Evolutionary conservation across 2,797 vertebrate genomes (phyloP), one percentile per base, ranked within the genome.

Genomic region (Somateria mollissima): DNA sequence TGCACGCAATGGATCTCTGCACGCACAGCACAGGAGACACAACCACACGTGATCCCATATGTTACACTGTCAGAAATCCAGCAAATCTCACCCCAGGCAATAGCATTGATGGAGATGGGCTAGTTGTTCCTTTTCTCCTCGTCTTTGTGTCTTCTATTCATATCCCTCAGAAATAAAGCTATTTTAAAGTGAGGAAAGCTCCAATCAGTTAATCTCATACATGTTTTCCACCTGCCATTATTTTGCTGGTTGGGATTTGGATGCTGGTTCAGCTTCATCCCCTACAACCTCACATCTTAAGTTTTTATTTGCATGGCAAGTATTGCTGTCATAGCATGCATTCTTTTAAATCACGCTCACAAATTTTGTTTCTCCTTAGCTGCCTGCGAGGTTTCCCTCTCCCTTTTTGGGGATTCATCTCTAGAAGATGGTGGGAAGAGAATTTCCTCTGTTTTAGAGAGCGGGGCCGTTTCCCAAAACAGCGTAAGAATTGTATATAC

Each of bases 31-130:
- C 1, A 7, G 54, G 22, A 78, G 8, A 57, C 21, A 19, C 54
- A 39, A 14, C 5, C 25, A 20, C 22, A 20, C 0, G 0, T 24
- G 60, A 9, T 70, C 22, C 56, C 24, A 34, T 5, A 2, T 0
- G 19, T 39, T 4, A 51, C 64, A 8, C 45, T 16, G 45, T 22
- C 79, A n/a, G 32, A 67, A 74, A 77, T 20, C 6, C 73, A 71
- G 30, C 65, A 87, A 41, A 25, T 30, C 57, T 25, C 12, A 39
- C 37, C 16, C 6, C 56, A 62, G 27, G n/a, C 32, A 65, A 28
- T 1, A 76, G 8, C 58, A 27, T 4, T 21, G 32, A 73, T 12
- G 22, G n/a, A 76, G 88, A 64, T 51, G 21, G 2, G 10, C 2
- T 28, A 12, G 36, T 32, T 79, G 8, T 8, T 73, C 43, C 10